Evolutionary conservation across 2,113 vertebrate species (phyloP).

Genomic region (Vidua chalybeata): DNA sequence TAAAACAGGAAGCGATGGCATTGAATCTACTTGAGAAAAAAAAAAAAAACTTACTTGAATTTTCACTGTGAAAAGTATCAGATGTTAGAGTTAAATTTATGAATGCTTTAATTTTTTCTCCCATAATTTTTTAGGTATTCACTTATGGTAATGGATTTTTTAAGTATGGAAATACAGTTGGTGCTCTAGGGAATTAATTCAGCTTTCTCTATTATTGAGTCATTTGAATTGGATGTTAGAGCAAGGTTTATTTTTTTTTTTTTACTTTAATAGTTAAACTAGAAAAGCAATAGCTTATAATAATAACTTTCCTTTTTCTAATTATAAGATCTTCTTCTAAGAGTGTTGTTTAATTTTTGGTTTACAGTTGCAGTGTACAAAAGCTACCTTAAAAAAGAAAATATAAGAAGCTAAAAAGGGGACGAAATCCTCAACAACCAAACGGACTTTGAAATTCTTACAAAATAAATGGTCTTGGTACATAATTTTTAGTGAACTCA

Average conservation of each 20-base stretch:
- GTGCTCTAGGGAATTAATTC: neutral
- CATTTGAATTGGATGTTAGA: neutral
- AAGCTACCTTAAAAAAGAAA: neutral
- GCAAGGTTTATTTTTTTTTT: neutral
- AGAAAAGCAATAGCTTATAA: neutral
- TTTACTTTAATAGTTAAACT: neutral
- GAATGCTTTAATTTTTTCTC: neutral
- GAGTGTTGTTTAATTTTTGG: neutral
- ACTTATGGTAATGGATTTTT: neutral
- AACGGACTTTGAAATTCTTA: neutral
- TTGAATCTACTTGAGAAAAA: neutral
- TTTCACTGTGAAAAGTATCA: neutral
- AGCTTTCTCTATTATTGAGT: neutral
- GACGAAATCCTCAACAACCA: neutral
- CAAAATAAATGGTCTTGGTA: neutral
- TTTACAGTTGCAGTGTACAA: neutral
- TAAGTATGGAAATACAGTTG: neutral
- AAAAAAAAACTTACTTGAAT: neutral
- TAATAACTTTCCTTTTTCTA: neutral
- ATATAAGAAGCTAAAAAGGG: neutral
- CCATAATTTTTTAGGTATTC: neutral
- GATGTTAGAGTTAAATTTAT: neutral
- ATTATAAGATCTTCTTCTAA: neutral
- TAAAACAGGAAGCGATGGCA: neutral
- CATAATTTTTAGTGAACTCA: neutral